These are phyloP conservation scores for Novumbra hubbsi DNA, from an alignment of 2,797 vertebrate species.

Conservation along the genomic window DNA sequence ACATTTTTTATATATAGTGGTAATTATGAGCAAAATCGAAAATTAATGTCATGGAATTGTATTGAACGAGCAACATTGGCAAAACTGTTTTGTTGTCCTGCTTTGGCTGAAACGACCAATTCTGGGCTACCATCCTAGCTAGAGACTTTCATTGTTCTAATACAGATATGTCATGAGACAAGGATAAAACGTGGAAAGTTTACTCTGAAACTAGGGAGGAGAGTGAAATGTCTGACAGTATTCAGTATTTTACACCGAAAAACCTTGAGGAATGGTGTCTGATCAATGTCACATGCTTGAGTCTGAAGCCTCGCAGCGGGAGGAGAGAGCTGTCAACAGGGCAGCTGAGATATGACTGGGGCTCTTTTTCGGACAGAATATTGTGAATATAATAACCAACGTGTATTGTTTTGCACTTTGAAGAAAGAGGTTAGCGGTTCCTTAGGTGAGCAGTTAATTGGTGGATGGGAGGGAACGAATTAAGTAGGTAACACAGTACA, in stretches of 20 bases:
- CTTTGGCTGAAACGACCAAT: neutral
- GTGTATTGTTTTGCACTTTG: neutral
- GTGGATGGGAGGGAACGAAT: neutral
- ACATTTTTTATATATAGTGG: neutral
- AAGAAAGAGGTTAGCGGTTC: neutral
- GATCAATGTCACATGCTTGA: constrained; percentile 26
- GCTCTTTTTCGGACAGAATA: neutral
- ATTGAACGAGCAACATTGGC: neutral
- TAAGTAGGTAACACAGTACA: neutral
- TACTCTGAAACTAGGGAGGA: neutral
- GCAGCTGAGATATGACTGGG: constrained; percentile 24
- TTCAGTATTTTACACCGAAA: neutral
- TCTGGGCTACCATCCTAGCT: no score
- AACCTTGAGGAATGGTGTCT: neutral
- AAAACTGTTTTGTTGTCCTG: neutral
- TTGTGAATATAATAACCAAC: neutral
- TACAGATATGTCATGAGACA: neutral
- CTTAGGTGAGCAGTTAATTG: neutral
- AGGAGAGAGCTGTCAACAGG: constrained; percentile 19
- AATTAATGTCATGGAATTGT: neutral
- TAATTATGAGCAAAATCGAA: neutral
- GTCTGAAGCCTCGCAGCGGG: constrained; percentile 48
- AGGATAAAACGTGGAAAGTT: neutral
- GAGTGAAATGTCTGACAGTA: neutral
- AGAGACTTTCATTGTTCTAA: no score